Evolutionary conservation across 2,797 vertebrate species (phyloP), one percentile per base, ranked within the genome.

Genomic region (Austrolebias charrua): DNA sequence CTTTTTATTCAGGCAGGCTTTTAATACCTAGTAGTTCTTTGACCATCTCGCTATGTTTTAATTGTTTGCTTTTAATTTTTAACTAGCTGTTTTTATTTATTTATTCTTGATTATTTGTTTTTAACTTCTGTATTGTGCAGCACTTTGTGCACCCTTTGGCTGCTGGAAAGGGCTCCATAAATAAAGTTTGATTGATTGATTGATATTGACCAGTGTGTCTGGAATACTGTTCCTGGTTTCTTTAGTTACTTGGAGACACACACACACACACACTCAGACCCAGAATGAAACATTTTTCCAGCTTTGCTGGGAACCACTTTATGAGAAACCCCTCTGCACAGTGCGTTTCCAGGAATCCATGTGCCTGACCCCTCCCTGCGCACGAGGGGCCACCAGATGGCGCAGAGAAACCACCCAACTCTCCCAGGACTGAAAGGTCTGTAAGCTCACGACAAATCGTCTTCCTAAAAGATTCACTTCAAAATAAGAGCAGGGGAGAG

Each of bases 381-480:
- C 66, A 16, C 49, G 13, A 4, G 79, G 49, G 12, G 9, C 86
- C 88, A 75, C 78, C 61, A 90, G 87, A 63, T 82, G 88, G 84
- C 86, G 78, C 15, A 28, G 4, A 60, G 46, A 56, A 62, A 52
- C 79, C 74, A 29, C 18, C 1, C 4, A 24, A 6, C 19, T 0
- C 24, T 1, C 3, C 9, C 42, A 6, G 2, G 5, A 8, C 18
- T 2, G 15, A 12, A 3, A 56, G 16, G 19, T 52, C 24, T 31
- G 62, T 55, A 85, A 80, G 74, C 2, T 56, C 0, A 1, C 40
- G 0, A 28, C 0, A 13, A 2, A 2, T 2, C 31, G 6, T 20
- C 14, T 2, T 31, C 29, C 24, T 33, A n/a, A 44, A 6, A 2
- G 4, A 28, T 19, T 18, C 12, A 7, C 6, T 12, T 51, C 67